These are phyloP conservation scores for Dicycla oo DNA, from an alignment of 2,888 invertebrate genomes.

Conservation along the genomic window DNA sequence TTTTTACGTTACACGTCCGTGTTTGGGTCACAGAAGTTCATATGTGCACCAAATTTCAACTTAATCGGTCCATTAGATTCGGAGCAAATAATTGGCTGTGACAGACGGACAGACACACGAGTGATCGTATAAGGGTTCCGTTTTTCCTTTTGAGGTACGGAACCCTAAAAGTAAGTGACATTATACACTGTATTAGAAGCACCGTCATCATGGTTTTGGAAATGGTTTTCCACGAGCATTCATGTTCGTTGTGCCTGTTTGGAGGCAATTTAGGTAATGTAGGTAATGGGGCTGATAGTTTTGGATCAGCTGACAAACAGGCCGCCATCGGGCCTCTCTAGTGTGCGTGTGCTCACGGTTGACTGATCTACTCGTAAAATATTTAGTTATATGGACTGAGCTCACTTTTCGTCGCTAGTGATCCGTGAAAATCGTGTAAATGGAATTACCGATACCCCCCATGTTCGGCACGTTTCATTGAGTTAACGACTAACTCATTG, in stretches of 20 bases:
- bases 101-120: too few relatives aligned
- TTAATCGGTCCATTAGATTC: too few relatives aligned
- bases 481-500: conserved; percentile 44
- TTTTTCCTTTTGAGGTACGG: too few relatives aligned
- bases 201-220: neutral
- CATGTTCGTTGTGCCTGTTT: neutral
- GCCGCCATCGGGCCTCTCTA: too few relatives aligned
- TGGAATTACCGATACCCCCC: conserved; percentile 60
- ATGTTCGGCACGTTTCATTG: conserved; percentile 61
- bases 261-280: neutral
- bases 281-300: too few relatives aligned
- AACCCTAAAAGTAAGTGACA: too few relatives aligned
- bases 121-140: too few relatives aligned
- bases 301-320: conserved; percentile 53
- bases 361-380: neutral
- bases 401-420: neutral
- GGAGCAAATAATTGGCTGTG: too few relatives aligned
- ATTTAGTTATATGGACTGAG: neutral
- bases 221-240: neutral
- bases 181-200: neutral
- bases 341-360: neutral
- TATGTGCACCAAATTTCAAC: too few relatives aligned
- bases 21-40: too few relatives aligned
- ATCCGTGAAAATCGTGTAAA: neutral
- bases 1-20: too few relatives aligned